Evolutionary conservation across 1,140 invertebrate species (phyloP).

Genomic region (Zaprionus ghesquierei): DNA sequence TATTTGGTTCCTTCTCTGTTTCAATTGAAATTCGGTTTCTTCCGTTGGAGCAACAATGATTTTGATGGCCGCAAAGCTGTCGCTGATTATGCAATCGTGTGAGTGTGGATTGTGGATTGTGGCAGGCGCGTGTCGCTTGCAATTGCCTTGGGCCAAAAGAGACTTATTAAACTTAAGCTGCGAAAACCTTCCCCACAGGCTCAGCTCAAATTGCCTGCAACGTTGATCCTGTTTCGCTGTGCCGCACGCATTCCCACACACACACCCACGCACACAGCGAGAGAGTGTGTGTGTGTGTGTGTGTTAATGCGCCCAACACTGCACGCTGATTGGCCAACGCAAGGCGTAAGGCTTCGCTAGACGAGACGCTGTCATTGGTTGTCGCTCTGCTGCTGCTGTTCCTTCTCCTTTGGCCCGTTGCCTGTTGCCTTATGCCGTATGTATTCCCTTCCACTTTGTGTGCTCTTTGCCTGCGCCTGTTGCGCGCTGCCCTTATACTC

Average conservation of each 20-base stretch:
- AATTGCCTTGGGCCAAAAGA: not conserved
- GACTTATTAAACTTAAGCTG: conserved; percentile 14
- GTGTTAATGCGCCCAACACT: not conserved
- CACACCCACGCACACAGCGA: not conserved
- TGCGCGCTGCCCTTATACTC: conserved; percentile 36
- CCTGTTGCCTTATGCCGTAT: conserved; percentile 16
- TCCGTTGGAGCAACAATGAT: not conserved
- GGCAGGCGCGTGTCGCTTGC: conserved; percentile 3
- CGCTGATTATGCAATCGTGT: conserved; percentile 29
- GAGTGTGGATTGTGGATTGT: not conserved
- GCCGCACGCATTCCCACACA: conserved; percentile 9
- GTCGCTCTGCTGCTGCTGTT: conserved; percentile 1
- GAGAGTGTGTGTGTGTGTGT: not conserved
- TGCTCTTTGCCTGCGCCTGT: conserved; percentile 26
- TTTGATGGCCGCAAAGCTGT: conserved; percentile 49
- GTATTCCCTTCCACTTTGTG: too few relatives aligned
- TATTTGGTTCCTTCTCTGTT: conserved; percentile 5
- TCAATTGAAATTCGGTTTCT: not conserved
- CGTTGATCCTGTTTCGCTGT: conserved; percentile 57
- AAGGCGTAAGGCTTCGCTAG: conserved; percentile 15
- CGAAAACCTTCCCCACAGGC: not conserved
- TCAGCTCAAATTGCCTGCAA: conserved; percentile 45
- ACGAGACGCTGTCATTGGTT: conserved; percentile 51
- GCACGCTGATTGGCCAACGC: conserved; percentile 44
- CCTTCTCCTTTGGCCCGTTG: too few relatives aligned